These are phyloP conservation scores for Microcebus jonahi DNA, from an alignment of 2,113 vertebrate genomes.

Conservation along the genomic window DNA sequence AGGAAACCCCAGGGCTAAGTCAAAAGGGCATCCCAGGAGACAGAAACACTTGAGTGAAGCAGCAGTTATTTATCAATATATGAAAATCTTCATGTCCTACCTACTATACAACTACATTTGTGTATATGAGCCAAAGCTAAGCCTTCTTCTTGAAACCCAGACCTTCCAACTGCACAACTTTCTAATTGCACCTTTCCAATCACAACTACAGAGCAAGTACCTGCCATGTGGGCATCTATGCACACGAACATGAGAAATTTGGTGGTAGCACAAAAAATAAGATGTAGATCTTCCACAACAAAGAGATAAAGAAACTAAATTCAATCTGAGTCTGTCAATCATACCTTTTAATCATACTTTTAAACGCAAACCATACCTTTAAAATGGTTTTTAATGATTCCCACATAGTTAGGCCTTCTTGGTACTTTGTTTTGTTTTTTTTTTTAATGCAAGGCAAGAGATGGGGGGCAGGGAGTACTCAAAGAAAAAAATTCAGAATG, in stretches of 20 bases:
- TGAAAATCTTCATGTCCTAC: neutral
- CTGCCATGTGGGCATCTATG: neutral
- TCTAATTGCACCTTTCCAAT: neutral
- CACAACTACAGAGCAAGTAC: neutral
- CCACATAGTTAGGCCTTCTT: neutral
- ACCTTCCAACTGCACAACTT: neutral
- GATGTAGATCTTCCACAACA: neutral
- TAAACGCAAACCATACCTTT: no score
- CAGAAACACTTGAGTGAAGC: neutral
- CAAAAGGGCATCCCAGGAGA: neutral
- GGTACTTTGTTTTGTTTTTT: no score
- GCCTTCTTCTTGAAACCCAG: neutral
- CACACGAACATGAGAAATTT: neutral
- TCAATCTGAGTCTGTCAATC: neutral
- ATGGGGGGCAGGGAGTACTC: neutral
- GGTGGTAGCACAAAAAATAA: neutral
- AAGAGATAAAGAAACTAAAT: neutral
- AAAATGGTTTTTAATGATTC: neutral
- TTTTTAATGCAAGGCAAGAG: neutral
- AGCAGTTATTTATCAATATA: neutral
- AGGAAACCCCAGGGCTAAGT: neutral
- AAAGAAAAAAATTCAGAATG: neutral
- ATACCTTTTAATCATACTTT: neutral
- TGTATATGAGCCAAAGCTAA: neutral
- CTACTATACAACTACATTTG: accelerated